Evolutionary conservation across 2,888 invertebrate species (phyloP).

Genomic region (Volucella bombylans): DNA sequence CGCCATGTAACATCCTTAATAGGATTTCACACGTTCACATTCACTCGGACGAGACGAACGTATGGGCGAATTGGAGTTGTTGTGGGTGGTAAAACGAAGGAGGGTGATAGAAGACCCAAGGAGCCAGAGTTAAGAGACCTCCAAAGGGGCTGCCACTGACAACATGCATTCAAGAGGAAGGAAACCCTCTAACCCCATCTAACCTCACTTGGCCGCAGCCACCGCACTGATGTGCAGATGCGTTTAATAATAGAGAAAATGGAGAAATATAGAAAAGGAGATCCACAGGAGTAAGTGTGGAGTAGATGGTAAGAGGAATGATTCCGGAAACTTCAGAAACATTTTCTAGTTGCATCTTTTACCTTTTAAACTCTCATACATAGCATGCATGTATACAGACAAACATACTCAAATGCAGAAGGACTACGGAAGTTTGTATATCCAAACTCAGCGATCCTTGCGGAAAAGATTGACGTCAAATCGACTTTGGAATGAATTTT

Average conservation of each 20-base stretch:
- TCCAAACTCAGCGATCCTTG: neutral
- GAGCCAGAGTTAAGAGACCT: conserved; percentile 41
- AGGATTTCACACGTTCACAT: conserved; percentile 74
- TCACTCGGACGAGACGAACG: conserved; percentile 59
- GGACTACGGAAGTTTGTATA: neutral
- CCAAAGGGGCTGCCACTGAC: conserved; percentile 23
- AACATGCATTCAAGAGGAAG: conserved; percentile 38
- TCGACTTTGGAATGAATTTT: too few species aligned
- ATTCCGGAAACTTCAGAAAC: conserved; percentile 37
- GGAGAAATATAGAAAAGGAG: conserved; percentile 28
- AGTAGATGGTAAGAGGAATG: conserved; percentile 7
- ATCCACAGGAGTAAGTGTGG: neutral
- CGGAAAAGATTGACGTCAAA: neutral
- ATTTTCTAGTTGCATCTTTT: conserved; percentile 43
- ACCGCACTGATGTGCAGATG: conserved; percentile 69
- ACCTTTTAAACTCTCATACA: neutral
- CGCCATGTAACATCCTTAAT: conserved; percentile 75
- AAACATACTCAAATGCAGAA: too few species aligned
- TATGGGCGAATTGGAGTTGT: conserved; percentile 3
- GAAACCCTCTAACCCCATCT: conserved; percentile 49
- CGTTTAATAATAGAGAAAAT: conserved; percentile 69
- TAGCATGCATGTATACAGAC: too few species aligned
- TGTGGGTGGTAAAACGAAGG: neutral
- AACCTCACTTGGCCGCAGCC: conserved; percentile 63
- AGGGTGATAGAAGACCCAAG: neutral